Base-by-base conservation (phyloP, 2,888 invertebrate genomes). In the Agelastica alni region DNA sequence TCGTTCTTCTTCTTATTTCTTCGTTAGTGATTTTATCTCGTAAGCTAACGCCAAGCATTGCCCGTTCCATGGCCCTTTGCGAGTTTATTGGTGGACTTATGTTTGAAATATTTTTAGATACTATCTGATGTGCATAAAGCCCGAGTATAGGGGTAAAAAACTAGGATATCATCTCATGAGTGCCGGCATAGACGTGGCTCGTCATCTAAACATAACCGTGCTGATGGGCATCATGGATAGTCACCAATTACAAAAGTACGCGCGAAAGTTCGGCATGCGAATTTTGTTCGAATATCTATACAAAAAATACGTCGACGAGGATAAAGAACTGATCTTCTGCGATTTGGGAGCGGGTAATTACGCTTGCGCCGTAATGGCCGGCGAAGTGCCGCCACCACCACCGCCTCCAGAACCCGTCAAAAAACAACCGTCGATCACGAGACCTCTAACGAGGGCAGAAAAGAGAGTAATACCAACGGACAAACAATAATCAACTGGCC, bases 341-440 rank as follows among this genome's bases (percentile, higher is more conserved):
- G 76, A 80, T 65, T 78, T 80, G 0, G 81, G 81, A 5, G 72
- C 75, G 28, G 80, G 79, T 3, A 81, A 81, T 68, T 79, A 79
- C 61, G 77, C 79, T 0, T 74, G 74, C 45, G 73, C 75, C n/a
- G 47, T 75, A 14, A 77, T 77, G 75, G 75, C 70, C 0, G 72
- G 73, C 1, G 9, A 46, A 10, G 66, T 75, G 18, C 70, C 71
- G n/a, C 61, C 64, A 5, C 57, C 63, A 17, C 62, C 60, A 3
- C 54, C 59, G 22, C 59, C 63, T 4, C n/a, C n/a, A n/a, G 58
- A 61, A 36, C 56, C 59, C 0, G 20, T 45, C 2, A 54, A 51
- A 2, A 34, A 28, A 28, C 9, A n/a, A 7, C 13, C 12, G 9
- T 37, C 37, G 1, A 3, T 10, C 4, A 36, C 7, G 2, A 37